These are phyloP conservation scores for Loripinus fragilis DNA, from an alignment of 2,888 invertebrate species.

Conservation along the genomic window DNA sequence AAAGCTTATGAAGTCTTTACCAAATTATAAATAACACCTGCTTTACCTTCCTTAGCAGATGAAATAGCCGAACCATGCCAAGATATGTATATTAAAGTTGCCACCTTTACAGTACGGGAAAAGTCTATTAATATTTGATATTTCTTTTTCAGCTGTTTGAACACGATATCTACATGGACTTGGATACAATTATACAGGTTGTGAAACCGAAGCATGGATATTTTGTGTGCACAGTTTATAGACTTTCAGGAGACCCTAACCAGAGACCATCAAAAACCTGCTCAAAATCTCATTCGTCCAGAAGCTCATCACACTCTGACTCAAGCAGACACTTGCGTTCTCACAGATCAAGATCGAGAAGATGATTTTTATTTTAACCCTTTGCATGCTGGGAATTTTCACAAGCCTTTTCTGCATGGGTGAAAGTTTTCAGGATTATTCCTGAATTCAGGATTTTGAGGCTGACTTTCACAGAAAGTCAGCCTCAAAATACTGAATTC, in stretches of 20 bases:
- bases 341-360: not conserved
- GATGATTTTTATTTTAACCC: not conserved
- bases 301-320: not conserved
- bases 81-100: too few species aligned
- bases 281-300: not conserved
- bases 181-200: conserved; percentile 75
- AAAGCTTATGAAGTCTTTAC: too few species aligned
- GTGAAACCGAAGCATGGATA: conserved; percentile 64
- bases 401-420: too few species aligned
- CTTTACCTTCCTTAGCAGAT: too few species aligned
- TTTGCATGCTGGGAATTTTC: too few species aligned
- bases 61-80: too few species aligned
- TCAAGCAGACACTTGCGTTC: not conserved
- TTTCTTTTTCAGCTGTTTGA: conserved; percentile 72
- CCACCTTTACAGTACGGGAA: too few species aligned
- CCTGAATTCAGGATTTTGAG: too few species aligned
- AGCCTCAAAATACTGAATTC: too few species aligned
- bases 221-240: conserved; percentile 71
- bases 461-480: too few species aligned
- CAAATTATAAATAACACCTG: too few species aligned
- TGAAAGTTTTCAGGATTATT: too few species aligned
- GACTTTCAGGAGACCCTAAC: conserved; percentile 56
- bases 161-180: conserved; percentile 65
- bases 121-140: not conserved
- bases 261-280: not conserved